Evolutionary conservation across 2,113 vertebrate genomes (phyloP), one percentile per base, ranked within the genome.

Genomic region (Eolophus roseicapilla): DNA sequence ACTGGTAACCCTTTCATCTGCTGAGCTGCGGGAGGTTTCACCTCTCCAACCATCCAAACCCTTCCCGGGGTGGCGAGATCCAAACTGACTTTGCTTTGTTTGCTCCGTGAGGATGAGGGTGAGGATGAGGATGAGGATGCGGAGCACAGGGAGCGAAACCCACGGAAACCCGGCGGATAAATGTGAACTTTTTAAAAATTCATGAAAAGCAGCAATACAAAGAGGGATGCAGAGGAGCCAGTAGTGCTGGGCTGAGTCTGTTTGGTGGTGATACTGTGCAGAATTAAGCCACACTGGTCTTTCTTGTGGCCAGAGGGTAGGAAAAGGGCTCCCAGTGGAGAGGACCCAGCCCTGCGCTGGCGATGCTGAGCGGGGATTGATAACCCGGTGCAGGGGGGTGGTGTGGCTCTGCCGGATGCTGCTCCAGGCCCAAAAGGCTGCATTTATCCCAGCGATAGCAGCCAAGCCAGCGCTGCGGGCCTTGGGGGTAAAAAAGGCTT

Each of bases 391-490:
- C 89, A 77, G 88, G 82, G 65, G 87, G 23, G 47, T 7, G 31
- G n/a, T 2, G 24, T 25, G 25, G 70, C 91, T 71, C 93, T 78
- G 24, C 8, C 39, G 92, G 91, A 89, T 91, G 91, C 88, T 85
- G 95, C 97, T 94, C 76, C 28, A 3, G 97, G 96, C 96, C 84
- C 17, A 63, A 88, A 90, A 94, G 91, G 84, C 96, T 95, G 97
- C 90, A 73, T 97, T 97, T 97, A 95, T 96, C 96, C 97, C 93
- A 69, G 96, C 41, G 96, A 98, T 97, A 97, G 97, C 97, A 97
- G 92, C 86, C 93, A 28, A 96, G 95, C 94, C 90, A 91, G 93
- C 11, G 64, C 96, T 95, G 82, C 11, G 1, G 87, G 96, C 96
- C 96, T 96, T 88, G 95, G 69, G 97, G 97, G 94, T 57, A 79